Conservation (phyloP, 2,113 vertebrate genomes). For the Nesoenas mayeri region DNA sequence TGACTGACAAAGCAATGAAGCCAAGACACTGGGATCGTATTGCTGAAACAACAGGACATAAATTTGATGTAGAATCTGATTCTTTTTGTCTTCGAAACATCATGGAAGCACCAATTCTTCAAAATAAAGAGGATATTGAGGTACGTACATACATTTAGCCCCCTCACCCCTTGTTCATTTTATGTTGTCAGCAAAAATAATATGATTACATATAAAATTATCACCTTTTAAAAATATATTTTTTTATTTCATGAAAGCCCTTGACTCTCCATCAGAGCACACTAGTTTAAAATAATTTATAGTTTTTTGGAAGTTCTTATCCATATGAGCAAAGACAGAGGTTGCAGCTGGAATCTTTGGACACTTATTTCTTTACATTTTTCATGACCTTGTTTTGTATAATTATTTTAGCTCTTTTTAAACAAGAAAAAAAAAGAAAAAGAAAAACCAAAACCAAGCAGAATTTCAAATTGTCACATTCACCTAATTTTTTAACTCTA, state of each 20-base stretch:
- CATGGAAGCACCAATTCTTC: slow-evolving; percentile 80
- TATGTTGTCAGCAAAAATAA: neutral
- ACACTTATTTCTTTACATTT: neutral
- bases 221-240: neutral
- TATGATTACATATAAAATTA: neutral
- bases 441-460: too few relatives aligned
- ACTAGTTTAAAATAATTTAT: neutral
- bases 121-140: slow-evolving; percentile 80
- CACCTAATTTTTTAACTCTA: neutral
- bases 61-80: slow-evolving; percentile 78
- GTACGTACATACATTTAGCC: slow-evolving; percentile 13
- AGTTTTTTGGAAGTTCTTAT: too few relatives aligned
- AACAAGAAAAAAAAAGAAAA: neutral
- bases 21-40: slow-evolving; percentile 80
- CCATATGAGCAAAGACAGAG: neutral
- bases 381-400: neutral
- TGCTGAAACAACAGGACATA: slow-evolving; percentile 74
- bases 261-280: neutral
- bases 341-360: neutral
- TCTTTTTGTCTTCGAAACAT: slow-evolving; percentile 78
- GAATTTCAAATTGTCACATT: neutral
- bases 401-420: neutral
- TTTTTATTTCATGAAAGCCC: neutral
- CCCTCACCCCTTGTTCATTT: neutral
- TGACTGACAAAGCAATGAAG: slow-evolving; percentile 80